phyloP scores from a whole-genome alignment of 2,888 invertebrate genomes.

The Cosmia trapezina region DNA sequence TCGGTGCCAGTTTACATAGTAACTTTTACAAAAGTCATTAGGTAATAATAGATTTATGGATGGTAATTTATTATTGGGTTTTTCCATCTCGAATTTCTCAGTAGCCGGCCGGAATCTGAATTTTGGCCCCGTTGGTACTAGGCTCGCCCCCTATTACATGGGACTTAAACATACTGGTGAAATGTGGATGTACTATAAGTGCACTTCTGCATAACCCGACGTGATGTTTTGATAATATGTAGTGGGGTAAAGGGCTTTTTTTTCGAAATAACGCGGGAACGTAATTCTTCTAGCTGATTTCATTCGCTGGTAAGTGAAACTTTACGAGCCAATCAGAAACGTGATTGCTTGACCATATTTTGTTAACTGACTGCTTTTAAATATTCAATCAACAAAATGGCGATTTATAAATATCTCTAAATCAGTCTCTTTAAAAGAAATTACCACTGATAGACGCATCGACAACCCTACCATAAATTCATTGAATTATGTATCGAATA shows the following conservation, averaged over 20 bases:
- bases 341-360: not conserved
- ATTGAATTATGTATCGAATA: slow-evolving; percentile 32
- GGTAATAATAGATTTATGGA: not conserved
- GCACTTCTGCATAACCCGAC: not conserved
- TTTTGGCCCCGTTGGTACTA: too few species aligned
- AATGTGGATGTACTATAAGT: too few species aligned
- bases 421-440: not conserved
- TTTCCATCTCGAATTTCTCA: not conserved
- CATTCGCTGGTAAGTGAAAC: not conserved
- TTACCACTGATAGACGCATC: not conserved
- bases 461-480: slow-evolving; percentile 4
- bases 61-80: not conserved
- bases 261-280: not conserved
- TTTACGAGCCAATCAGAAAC: not conserved
- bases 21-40: slow-evolving; percentile 6
- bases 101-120: too few species aligned
- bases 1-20: not conserved
- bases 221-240: too few species aligned
- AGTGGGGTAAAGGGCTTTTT: not conserved
- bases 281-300: too few species aligned
- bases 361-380: not conserved
- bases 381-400: not conserved
- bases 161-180: too few species aligned
- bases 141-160: too few species aligned
- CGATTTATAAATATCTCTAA: not conserved